Base-by-base conservation (phyloP, 2,888 invertebrate species). In the Diarsia rubi region DNA sequence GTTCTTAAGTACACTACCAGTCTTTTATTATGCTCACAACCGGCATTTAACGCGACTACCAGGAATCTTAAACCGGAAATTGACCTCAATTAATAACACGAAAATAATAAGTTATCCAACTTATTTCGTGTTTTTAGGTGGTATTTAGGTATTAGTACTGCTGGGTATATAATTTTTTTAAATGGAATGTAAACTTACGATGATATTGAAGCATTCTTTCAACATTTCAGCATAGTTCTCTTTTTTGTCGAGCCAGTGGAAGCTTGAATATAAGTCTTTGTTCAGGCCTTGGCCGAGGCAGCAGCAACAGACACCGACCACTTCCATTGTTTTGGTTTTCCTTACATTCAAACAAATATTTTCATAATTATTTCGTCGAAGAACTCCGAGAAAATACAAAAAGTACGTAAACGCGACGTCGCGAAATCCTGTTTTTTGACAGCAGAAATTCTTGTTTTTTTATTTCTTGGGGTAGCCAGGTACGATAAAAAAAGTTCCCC, bases 191-290 rank as follows among this genome's bases (percentile, higher is more conserved):
- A 62, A 59, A 92, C 94, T 91, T 90, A 94, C 95, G 57, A 86
- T 85, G 52, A 95, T 93, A 90, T 92, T 92, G 62, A 93, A 95
- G 79, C 95, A 95, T 87, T 94, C 92, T 27, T 89, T 81, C n/a
- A 95, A 81, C 94, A 95, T 95, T 65, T 92, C 91, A 0, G 92
- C 90, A 84, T 95, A 95, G 65, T 91, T 86, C 85, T 94, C 94
- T 72, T 90, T 91, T 85, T 89, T 92, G 69, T 93, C 91, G 9
- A 91, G 76, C 88, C 90, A 93, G 69, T 83, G 47, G 75, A 94
- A 93, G 21, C 83, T 79, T 0, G 89, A 78, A 78, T 91, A 87
- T 31, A 95, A 70, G 79, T 94, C 92, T 88, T 92, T 95, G 66
- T 91, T 91, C 2, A 87, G 69, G 67, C 94, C 94, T 69, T 72